Evolutionary conservation across 2,888 invertebrate genomes (phyloP), one percentile per base, ranked within the genome.

Genomic region (Allacma fusca): DNA sequence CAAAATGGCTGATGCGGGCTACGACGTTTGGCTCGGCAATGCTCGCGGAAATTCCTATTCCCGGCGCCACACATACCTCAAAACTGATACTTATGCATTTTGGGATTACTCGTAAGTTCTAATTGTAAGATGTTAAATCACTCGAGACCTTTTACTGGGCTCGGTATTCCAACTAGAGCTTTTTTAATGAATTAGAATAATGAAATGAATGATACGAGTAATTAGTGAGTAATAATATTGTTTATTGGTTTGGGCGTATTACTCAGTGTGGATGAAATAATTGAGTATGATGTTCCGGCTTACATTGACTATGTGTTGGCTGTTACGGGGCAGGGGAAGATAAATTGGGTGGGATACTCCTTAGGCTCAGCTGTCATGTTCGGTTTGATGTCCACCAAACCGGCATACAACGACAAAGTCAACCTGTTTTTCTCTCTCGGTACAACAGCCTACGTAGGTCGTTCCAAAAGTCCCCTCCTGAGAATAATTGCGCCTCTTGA

Each of bases 311-410:
- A 88, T 82, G 86, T 88, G n/a, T 84, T 89, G 43, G 81, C 82
- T 0, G 80, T 80, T 9, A 88, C 90, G 0, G 85, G 86, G 1
- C 85, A 85, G 26, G 76, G 85, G 19, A 85, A 86, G 72, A 78
- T 91, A 0, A 86, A 87, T 70, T 90, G 89, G 85, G 85, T 90
- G 24, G 90, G 90, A 19, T 90, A 90, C 84, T 90, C 89, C 0
- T 89, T 90, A 85, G 90, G 90, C 28, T 87, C 88, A n/a, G 86
- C 87, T 28, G 85, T 86, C 59, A 86, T 87, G 77, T 87, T 85
- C 82, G 87, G 87, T 77, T 85, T 86, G 86, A 81, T 86, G 82
- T 86, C 87, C n/a, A 80, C 85, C 70, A 85, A 73, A 21, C 82
- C 83, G 0, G 83, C 83, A 57, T 84, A 84, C 75, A 83, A 84